Evolutionary conservation across 1,140 invertebrate genomes (phyloP).

Genomic region (Bradynema listronoti): DNA sequence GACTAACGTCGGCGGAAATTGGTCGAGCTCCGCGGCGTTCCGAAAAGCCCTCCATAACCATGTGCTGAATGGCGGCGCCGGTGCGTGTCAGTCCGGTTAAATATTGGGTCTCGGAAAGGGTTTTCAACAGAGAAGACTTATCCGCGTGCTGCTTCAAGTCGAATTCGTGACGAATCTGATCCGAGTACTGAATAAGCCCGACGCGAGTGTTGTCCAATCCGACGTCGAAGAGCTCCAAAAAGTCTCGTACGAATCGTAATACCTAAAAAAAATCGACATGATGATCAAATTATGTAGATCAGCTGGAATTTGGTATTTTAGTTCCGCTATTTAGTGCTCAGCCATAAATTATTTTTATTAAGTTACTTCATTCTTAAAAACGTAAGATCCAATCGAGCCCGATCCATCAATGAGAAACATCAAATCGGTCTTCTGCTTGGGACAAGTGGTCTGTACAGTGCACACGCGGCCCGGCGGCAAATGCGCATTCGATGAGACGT

Average conservation of each 20-base stretch:
- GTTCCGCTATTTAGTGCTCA: background rate
- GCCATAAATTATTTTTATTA: background rate
- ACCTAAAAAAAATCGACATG: too few species aligned
- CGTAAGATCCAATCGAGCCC: conserved; percentile 56
- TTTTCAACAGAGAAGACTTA: conserved; percentile 47
- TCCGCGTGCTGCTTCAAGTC: conserved; percentile 50
- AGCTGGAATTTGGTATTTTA: too few species aligned
- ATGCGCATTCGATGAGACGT: conserved; percentile 55
- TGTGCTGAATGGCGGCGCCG: conserved; percentile 57
- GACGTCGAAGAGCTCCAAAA: conserved; percentile 57
- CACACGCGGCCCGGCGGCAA: conserved; percentile 56
- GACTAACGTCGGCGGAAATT: conserved; percentile 39
- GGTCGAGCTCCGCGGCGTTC: conserved; percentile 55
- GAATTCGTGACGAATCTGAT: conserved; percentile 56
- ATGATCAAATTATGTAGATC: too few species aligned
- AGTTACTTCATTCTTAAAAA: conserved; percentile 50
- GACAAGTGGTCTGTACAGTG: conserved; percentile 44
- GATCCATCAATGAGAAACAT: conserved; percentile 56
- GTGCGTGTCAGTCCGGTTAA: conserved; percentile 54
- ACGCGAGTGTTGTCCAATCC: conserved; percentile 54
- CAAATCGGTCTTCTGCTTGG: conserved; percentile 53
- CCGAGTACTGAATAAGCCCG: conserved; percentile 56
- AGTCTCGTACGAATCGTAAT: conserved; percentile 52
- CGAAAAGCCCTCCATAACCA: conserved; percentile 55
- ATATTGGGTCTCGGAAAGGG: conserved; percentile 52